A percentile compares a stretch with the other conserved stretches of the same genome.
Conservation (phyloP, 2,888 invertebrate species). For the Noctuana brunneofusca region DNA sequence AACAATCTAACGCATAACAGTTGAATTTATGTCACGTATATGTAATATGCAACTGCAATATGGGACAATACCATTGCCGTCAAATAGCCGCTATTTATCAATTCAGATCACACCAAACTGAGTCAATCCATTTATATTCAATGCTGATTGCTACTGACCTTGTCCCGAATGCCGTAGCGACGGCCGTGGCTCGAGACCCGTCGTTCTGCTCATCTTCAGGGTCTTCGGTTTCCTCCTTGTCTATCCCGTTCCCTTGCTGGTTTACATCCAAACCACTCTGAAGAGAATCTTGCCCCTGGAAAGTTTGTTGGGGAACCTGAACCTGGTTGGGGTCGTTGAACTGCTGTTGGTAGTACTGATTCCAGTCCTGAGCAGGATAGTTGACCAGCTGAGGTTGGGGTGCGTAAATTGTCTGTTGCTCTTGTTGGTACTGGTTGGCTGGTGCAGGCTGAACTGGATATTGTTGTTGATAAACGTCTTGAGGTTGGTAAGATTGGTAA, state of each 20-base stretch:
- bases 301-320: slow-evolving; percentile 38
- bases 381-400: slow-evolving; percentile 37
- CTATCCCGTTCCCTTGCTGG: slow-evolving; percentile 68
- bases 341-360: slow-evolving; percentile 26
- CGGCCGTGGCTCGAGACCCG: slow-evolving; percentile 62
- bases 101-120: slow-evolving; percentile 43
- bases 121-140: slow-evolving; percentile 47
- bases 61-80: slow-evolving; percentile 30
- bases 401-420: slow-evolving; percentile 3
- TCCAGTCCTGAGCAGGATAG: slow-evolving; percentile 24
- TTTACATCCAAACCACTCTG: slow-evolving; percentile 70
- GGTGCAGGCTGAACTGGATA: slow-evolving; percentile 36
- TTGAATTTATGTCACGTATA: slow-evolving; percentile 36
- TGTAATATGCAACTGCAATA: slow-evolving; percentile 6
- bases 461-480: slow-evolving; percentile 31
- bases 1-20: slow-evolving; percentile 25
- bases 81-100: slow-evolving; percentile 37
- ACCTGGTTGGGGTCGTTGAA: slow-evolving; percentile 26
- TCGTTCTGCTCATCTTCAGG: slow-evolving; percentile 41
- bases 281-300: slow-evolving; percentile 41
- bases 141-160: slow-evolving; percentile 56
- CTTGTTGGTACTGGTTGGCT: slow-evolving; percentile 37
- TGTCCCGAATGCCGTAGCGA: slow-evolving; percentile 73
- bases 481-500: slow-evolving; percentile 44
- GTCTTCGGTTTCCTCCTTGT: slow-evolving; percentile 54